phyloP scores from a whole-genome alignment of 2,797 vertebrate species.

The Bryconaethiops microstoma region DNA sequence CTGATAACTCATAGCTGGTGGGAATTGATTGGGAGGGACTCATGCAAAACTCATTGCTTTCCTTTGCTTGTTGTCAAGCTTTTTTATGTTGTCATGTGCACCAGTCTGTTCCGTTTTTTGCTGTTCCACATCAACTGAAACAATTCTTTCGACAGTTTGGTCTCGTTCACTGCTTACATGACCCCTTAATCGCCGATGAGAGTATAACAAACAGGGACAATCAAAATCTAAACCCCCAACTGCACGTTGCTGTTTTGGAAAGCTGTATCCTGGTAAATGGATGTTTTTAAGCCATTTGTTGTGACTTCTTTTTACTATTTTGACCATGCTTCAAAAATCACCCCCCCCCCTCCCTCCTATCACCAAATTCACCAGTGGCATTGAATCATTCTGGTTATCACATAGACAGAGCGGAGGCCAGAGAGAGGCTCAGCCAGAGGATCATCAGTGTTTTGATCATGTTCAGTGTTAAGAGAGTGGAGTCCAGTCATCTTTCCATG shows the following conservation, averaged over 20 bases:
- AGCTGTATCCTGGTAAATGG: conserved; percentile 90
- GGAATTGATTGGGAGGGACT: conserved; percentile 22
- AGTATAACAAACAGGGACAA: conserved; percentile 87
- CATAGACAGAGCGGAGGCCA: conserved; percentile 54
- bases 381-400: conserved; percentile 80
- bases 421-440: conserved; percentile 54
- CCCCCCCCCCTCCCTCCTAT: conserved; percentile 75
- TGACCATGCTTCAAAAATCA: conserved; percentile 73
- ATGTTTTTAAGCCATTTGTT: conserved; percentile 80
- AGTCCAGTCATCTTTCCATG: conserved; percentile 62
- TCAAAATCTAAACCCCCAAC: conserved; percentile 84
- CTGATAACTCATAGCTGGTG: conserved; percentile 29
- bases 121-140: conserved; percentile 78
- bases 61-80: conserved; percentile 52
- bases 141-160: conserved; percentile 87
- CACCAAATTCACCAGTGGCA: conserved; percentile 83
- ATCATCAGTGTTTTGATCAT: conserved; percentile 79
- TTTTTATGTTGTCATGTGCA: conserved; percentile 55
- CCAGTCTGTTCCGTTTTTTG: conserved; percentile 67
- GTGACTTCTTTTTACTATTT: conserved; percentile 65
- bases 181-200: conserved; percentile 86
- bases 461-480: conserved; percentile 73
- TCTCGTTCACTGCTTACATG: conserved; percentile 90
- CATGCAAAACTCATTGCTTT: conserved; percentile 53
- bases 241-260: conserved; percentile 87